A percentile compares a stretch with the other conserved stretches of the same genome.
phyloP scores from a whole-genome alignment of 2,113 vertebrate genomes.

The Cisticola juncidis region DNA sequence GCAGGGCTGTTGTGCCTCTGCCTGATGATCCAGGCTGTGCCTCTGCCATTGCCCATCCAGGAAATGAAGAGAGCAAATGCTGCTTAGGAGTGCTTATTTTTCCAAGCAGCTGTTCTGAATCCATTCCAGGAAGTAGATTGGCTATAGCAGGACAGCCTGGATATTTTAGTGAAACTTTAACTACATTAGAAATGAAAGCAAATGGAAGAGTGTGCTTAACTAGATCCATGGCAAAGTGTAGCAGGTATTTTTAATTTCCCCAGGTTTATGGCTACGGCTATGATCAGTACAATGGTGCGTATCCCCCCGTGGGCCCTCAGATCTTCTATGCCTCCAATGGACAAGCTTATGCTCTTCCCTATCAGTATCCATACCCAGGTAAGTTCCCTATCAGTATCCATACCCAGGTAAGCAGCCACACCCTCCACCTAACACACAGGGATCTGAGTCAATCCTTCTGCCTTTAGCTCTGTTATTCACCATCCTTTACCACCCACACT shows the following conservation, averaged over 20 bases:
- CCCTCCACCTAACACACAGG: not conserved
- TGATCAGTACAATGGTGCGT: constrained; percentile 57
- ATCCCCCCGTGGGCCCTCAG: constrained; percentile 64
- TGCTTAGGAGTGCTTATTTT: not conserved
- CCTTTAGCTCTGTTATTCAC: not conserved
- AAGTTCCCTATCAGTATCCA: constrained; percentile 74
- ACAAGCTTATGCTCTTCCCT: constrained; percentile 75
- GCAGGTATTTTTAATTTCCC: not conserved
- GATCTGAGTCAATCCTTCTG: not conserved
- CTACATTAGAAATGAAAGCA: not conserved
- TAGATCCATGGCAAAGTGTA: not conserved
- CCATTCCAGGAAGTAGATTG: not conserved
- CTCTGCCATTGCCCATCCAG: not conserved
- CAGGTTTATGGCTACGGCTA: constrained; percentile 79
- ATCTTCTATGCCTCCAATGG: constrained; percentile 75
- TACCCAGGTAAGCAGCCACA: constrained; percentile 71
- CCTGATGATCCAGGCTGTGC: not conserved
- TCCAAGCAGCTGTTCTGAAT: not conserved
- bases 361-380: constrained; percentile 78
- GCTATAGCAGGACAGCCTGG: not conserved
- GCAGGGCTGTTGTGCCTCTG: not conserved
- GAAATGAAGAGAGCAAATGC: not conserved
- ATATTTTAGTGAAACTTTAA: not conserved
- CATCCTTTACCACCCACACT: not conserved
- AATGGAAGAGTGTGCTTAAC: not conserved